Evolutionary conservation across 2,888 invertebrate genomes (phyloP), one percentile per base, ranked within the genome.

Genomic region (Strigamia transsilvanica): DNA sequence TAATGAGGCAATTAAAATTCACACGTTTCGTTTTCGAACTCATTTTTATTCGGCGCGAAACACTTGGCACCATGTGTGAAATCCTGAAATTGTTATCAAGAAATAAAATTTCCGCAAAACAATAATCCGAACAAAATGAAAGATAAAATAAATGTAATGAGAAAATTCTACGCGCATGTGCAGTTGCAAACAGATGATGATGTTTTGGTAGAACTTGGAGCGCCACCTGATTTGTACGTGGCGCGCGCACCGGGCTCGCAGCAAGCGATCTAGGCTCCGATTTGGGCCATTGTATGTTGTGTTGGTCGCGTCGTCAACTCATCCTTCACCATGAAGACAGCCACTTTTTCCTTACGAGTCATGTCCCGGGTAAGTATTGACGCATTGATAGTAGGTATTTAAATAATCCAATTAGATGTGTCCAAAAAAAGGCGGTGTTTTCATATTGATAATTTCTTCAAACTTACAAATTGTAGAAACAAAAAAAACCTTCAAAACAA

Each of bases 341-440:
- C 93, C 80, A 93, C 93, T 86, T 93, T 93, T 87, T 93, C 93
- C 23, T 91, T 93, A 81, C 92, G 93, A 85, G 93, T 93, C 86
- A 93, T 93, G 93, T 90, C 93, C 89, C 91, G 93, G 93, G 93
- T 93, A 88, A 92, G 93, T 91, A 84, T 73, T 73, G 32, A 12
- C 32, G 32, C 32, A 73, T 73, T 15, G 4, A 27, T 32, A 73
- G 9, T 73, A 13, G n/a, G 73, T 12, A 15, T 73, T 27, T 23
- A 73, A 10, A 73, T 9, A 73, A 73, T 73, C 13, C 73, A 27
- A 6, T 27, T 27, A 13, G 27, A 23, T 61, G 0, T 13, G 73
- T 27, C n/a, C n/a, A 56, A 32, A 73, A 73, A 66, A 73, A 32
- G 23, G 73, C 27, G 27, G 73, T 27, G 13, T 27, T 73, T 73